Percentiles rank a stretch among this genome's conserved stretches.
Evolutionary conservation across 2,113 vertebrate genomes (phyloP).

Genomic region (Romanogobio albipinnatus): DNA sequence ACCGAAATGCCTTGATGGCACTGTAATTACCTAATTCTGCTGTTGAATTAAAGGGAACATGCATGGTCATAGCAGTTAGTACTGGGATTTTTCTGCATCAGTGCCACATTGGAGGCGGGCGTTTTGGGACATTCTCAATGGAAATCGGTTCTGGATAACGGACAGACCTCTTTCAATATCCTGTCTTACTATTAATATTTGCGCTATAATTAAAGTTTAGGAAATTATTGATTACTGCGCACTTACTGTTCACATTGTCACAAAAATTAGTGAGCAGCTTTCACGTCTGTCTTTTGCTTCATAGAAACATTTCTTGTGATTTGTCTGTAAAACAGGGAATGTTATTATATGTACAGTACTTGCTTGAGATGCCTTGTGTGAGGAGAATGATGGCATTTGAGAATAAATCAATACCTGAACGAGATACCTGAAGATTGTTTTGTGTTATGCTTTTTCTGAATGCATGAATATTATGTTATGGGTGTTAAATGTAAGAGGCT

Average conservation of each 20-base stretch:
- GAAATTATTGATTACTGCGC: background rate
- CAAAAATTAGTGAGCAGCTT: background rate
- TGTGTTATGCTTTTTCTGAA: background rate
- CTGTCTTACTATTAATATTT: background rate
- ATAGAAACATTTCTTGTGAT: slow-evolving; percentile 1
- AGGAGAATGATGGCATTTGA: background rate
- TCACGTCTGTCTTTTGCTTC: background rate
- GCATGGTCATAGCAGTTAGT: background rate
- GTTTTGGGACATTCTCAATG: background rate
- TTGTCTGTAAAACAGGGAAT: slow-evolving; percentile 33
- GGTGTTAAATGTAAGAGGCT: background rate
- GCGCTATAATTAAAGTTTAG: background rate
- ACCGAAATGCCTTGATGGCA: background rate
- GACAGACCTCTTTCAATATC: background rate
- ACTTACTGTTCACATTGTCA: background rate
- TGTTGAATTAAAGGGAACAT: slow-evolving; percentile 11
- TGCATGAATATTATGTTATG: background rate
- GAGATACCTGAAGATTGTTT: background rate
- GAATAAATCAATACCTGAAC: slow-evolving; percentile 32
- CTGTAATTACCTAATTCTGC: background rate
- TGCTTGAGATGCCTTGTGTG: slow-evolving; percentile 10
- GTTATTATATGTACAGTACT: slow-evolving; percentile 34
- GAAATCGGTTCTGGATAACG: background rate
- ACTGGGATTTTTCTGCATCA: slow-evolving; percentile 6
- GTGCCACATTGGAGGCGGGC: background rate